Percentiles rank a stretch among this genome's conserved stretches.
Conservation (phyloP, 2,888 invertebrate species). For the Spatulosminthurus flaviceps region DNA sequence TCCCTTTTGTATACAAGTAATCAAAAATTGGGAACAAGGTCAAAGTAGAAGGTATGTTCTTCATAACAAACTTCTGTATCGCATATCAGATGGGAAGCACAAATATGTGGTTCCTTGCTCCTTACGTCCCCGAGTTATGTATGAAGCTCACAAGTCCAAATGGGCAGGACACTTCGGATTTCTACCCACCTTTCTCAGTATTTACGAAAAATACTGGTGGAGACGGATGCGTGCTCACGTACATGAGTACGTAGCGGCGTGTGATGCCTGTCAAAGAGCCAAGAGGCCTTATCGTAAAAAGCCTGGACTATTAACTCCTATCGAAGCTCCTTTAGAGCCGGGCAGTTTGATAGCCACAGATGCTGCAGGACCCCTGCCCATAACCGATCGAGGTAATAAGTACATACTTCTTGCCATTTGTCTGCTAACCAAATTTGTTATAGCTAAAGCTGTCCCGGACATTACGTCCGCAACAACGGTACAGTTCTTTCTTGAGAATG, state of each 20-base stretch:
- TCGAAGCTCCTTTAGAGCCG: slow-evolving; percentile 1
- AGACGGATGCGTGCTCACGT: not conserved
- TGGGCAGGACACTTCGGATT: slow-evolving; percentile 25
- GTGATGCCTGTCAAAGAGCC: slow-evolving; percentile 1
- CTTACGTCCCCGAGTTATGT: not conserved
- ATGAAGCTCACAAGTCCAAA: slow-evolving; percentile 23
- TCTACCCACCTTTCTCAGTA: not conserved
- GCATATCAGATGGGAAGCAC: not conserved
- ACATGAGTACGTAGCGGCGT: not conserved
- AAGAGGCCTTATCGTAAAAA: slow-evolving; percentile 12
- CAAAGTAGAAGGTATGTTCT: not conserved
- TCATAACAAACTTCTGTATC: not conserved
- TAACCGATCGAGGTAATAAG: not conserved
- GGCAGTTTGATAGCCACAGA: not conserved
- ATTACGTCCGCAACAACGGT: slow-evolving; percentile 4
- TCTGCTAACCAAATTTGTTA: slow-evolving; percentile 31
- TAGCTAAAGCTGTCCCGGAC: not conserved
- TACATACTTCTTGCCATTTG: slow-evolving; percentile 23
- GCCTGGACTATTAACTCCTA: not conserved
- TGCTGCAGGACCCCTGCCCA: slow-evolving; percentile 25
- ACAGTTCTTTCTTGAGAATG: slow-evolving; percentile 13
- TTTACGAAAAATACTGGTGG: slow-evolving; percentile 11
- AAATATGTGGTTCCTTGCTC: slow-evolving; percentile 10
- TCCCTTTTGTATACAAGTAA: not conserved
- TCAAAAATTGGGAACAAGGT: not conserved